Conservation (phyloP, 2,113 vertebrate genomes). For the Neolamprologus sp. region DNA sequence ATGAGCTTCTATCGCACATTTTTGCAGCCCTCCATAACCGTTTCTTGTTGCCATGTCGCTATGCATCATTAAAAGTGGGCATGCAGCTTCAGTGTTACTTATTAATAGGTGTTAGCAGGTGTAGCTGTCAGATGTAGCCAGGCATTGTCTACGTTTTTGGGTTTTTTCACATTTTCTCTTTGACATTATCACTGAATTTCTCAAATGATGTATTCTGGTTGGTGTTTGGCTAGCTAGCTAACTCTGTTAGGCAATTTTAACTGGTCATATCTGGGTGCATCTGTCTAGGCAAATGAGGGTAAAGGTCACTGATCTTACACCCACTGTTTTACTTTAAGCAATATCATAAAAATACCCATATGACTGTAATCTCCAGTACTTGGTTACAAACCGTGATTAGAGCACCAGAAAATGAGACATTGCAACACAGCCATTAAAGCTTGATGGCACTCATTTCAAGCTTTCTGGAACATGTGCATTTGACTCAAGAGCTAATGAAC, state of each 20-base stretch:
- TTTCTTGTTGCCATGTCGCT: not conserved
- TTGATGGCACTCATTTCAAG: not conserved
- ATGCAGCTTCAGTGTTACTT: not conserved
- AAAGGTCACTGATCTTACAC: not conserved
- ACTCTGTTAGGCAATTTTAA: not conserved
- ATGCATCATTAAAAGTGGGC: not conserved
- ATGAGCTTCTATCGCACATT: not conserved
- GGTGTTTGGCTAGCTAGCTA: not conserved
- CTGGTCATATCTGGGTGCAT: not conserved
- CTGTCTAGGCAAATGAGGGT: not conserved
- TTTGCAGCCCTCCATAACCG: not conserved
- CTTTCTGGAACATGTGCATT: not conserved
- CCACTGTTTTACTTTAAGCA: not conserved
- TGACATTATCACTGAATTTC: not conserved
- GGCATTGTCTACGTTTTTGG: not conserved
- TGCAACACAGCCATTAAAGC: not conserved
- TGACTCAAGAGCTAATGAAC: not conserved
- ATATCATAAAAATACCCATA: not conserved
- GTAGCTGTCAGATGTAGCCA: not conserved
- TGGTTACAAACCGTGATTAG: not conserved
- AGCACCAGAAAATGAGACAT: not conserved
- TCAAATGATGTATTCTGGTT: not conserved
- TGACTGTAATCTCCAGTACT: not conserved
- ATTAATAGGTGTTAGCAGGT: not conserved
- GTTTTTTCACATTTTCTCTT: not conserved